These are phyloP conservation scores for Calliphora vicina DNA, from an alignment of 1,140 invertebrate species.

Conservation along the genomic window DNA sequence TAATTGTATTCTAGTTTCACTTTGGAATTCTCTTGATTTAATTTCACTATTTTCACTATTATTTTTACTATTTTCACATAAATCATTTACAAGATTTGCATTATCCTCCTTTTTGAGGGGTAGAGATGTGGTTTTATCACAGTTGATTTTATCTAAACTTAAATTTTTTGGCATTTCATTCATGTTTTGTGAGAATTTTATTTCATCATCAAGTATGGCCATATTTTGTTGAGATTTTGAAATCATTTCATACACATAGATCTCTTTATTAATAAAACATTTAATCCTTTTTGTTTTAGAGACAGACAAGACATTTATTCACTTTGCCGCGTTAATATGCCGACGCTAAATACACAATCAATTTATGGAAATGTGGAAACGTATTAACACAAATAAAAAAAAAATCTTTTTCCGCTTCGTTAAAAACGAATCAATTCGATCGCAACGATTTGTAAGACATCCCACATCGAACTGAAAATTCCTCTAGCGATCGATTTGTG, in stretches of 20 bases:
- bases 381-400: not conserved
- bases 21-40: not conserved
- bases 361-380: not conserved
- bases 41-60: conserved; percentile 24
- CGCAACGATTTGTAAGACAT: conserved; percentile 52
- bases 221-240: conserved; percentile 21
- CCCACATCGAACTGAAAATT: conserved; percentile 57
- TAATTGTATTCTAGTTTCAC: conserved; percentile 55
- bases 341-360: not conserved
- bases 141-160: conserved; percentile 26
- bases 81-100: not conserved
- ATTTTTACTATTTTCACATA: conserved; percentile 15
- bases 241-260: conserved; percentile 1
- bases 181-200: conserved; percentile 15
- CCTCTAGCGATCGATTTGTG: conserved; percentile 36
- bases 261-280: not conserved
- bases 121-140: not conserved
- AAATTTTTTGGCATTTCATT: conserved; percentile 23
- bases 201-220: conserved; percentile 25
- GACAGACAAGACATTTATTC: too few species aligned
- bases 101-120: not conserved
- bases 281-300: not conserved
- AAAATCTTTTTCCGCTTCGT: conserved; percentile 10
- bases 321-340: not conserved
- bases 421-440: not conserved